These are phyloP conservation scores for Brenthis hecate DNA, from an alignment of 2,888 invertebrate genomes.

Conservation along the genomic window DNA sequence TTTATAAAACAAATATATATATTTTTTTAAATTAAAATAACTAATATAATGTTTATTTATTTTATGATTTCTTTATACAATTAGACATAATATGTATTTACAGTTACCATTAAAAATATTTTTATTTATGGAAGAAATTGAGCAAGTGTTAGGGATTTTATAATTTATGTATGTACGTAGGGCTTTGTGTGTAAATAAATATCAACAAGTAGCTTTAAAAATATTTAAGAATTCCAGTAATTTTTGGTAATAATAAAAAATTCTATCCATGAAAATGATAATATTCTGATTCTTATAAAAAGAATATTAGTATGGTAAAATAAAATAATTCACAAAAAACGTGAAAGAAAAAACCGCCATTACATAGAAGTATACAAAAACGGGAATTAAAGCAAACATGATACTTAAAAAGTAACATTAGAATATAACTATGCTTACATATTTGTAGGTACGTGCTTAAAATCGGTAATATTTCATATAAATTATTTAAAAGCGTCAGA, in stretches of 20 bases:
- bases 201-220: background rate
- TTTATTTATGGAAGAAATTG: constrained; percentile 22
- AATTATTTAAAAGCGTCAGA: constrained; percentile 17
- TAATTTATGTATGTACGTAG: constrained; percentile 1
- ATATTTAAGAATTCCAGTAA: background rate
- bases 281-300: background rate
- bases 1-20: constrained; percentile 1
- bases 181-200: constrained; percentile 3
- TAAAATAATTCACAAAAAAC: too few relatives aligned
- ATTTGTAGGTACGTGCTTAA: constrained; percentile 2
- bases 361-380: background rate
- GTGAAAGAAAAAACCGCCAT: background rate
- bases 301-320: background rate
- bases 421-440: constrained; percentile 7
- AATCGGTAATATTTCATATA: constrained; percentile 8
- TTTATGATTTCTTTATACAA: constrained; percentile 13
- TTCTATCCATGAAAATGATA: background rate
- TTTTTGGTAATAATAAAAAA: background rate
- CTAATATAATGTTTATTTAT: constrained; percentile 10
- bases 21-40: constrained; percentile 8
- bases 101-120: constrained; percentile 15
- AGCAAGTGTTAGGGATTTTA: constrained; percentile 23
- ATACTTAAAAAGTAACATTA: constrained; percentile 2
- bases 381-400: background rate
- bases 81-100: constrained; percentile 15